phyloP scores from a whole-genome alignment of 2,888 invertebrate genomes.

The Ennomos erosarius region DNA sequence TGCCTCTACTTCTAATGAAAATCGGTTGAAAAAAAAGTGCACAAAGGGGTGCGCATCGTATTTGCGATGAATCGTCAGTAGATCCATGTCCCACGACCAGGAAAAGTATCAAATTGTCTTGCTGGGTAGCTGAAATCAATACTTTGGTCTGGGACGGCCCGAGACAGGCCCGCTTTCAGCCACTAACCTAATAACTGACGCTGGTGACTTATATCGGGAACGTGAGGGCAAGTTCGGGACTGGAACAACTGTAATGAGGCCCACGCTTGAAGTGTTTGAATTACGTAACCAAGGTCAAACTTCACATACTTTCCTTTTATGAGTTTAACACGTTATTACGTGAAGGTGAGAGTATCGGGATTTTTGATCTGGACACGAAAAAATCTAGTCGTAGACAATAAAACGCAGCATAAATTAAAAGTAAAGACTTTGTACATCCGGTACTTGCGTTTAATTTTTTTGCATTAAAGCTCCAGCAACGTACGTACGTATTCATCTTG shows the following conservation, averaged over 20 bases:
- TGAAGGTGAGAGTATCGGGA: too few species aligned
- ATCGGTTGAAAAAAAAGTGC: neutral
- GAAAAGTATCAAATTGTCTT: too few species aligned
- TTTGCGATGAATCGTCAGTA: neutral
- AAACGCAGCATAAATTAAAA: too few species aligned
- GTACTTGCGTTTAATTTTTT: too few species aligned
- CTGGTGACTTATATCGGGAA: conserved; percentile 10
- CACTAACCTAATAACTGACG: conserved; percentile 10
- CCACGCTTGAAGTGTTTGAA: neutral
- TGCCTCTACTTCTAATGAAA: neutral
- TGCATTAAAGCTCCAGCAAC: too few species aligned
- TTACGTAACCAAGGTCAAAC: conserved; percentile 3
- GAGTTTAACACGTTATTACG: too few species aligned
- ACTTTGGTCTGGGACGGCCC: neutral
- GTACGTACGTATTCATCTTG: too few species aligned
- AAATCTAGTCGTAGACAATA: too few species aligned
- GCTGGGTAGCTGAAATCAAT: conserved; percentile 6
- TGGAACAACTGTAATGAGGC: neutral
- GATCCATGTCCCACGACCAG: too few species aligned
- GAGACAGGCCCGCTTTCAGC: conserved; percentile 3
- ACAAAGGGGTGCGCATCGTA: neutral
- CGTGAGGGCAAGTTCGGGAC: conserved; percentile 7
- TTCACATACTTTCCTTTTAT: neutral
- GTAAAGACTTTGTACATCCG: too few species aligned
- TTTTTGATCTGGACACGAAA: too few species aligned